These are phyloP conservation scores for Falco rusticolus DNA, from an alignment of 2,797 vertebrate species.

Conservation along the genomic window DNA sequence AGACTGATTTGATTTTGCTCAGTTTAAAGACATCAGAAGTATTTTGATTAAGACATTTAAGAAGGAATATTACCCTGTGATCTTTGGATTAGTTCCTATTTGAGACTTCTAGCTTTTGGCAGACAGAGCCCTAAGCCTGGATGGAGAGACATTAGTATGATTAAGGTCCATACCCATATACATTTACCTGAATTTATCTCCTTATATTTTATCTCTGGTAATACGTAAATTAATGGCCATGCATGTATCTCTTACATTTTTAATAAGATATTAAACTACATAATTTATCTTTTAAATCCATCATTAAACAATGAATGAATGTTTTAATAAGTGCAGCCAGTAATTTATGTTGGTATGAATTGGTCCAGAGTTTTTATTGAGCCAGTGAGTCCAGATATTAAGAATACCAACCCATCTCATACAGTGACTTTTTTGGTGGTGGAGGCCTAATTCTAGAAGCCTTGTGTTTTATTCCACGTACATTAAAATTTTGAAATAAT, in stretches of 20 bases:
- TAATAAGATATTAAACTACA: background rate
- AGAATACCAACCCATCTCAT: background rate
- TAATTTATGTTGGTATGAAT: background rate
- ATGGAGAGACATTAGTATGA: background rate
- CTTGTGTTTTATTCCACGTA: background rate
- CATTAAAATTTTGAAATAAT: background rate
- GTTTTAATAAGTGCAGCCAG: background rate
- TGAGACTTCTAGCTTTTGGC: background rate
- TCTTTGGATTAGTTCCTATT: background rate
- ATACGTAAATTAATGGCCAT: background rate
- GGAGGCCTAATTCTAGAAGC: background rate
- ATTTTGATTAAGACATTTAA: background rate
- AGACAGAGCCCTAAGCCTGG: background rate
- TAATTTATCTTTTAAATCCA: background rate
- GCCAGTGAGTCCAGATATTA: background rate
- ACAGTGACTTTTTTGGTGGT: background rate
- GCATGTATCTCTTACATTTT: background rate
- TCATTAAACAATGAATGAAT: slow-evolving; percentile 18
- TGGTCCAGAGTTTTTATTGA: background rate
- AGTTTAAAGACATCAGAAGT: background rate
- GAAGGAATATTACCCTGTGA: background rate
- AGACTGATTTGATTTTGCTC: background rate
- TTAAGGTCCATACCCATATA: background rate
- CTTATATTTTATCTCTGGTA: background rate
- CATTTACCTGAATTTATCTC: background rate